Base-by-base conservation (phyloP, 2,888 invertebrate species). In the Hypercompe scribonia region DNA sequence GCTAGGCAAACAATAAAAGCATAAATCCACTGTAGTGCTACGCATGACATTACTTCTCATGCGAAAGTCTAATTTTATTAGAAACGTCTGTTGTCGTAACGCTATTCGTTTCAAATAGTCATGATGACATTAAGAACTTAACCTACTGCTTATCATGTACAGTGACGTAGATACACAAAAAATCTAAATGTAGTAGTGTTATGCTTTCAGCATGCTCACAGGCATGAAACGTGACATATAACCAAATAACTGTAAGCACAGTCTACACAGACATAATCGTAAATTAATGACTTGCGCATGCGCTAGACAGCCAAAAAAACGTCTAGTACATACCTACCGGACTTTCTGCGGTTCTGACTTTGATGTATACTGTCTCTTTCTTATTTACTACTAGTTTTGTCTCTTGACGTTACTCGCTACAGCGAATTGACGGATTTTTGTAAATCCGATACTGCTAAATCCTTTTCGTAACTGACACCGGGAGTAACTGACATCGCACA, bases 261-360 rank as follows among this genome's bases (percentile, higher is more conserved):
- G 77, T 74, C 83, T 77, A 75, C 84, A 31, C 71, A 86, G 81
- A 84, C 88, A 86, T 92, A 93, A 93, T 93, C 90, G 92, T 86
- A 83, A 90, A 92, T 91, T 93, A 92, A 93, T 93, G 93, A 90
- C 90, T 78, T 84, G 80, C 71, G 54, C 90, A 78, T 83, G 80
- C 71, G 54, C 77, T 76, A 80, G 79, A 78, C 79, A 68, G 0
- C 1, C 21, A 77, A 81, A 81, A 83, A 81, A 79, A 78, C n/a
- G 67, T 58, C 68, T 42, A 69, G 68, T 69, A 67, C 70, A 72
- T 66, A 70, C 66, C 34, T 76, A 82, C 72, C 78, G 73, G 70
- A 69, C 50, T 81, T 78, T 71, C 65, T 71, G 81, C 76, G 75
- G 81, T 81, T 73, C 61, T 75, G 64, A 72, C n/a, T 71, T 74